Conservation (phyloP, 2,113 vertebrate species). For the Eira barbara region DNA sequence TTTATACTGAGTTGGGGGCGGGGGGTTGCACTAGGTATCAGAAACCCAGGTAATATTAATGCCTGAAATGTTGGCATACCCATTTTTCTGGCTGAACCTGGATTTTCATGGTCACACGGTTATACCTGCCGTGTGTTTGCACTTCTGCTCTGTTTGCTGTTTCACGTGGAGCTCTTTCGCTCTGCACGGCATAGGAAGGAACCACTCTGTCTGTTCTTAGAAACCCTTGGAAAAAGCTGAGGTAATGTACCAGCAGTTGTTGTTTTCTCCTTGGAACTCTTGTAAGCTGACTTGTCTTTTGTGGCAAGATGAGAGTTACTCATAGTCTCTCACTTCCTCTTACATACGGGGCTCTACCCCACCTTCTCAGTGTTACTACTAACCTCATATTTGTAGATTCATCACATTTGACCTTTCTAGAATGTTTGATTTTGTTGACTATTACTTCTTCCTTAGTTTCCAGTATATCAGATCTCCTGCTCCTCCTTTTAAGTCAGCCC, state of each 20-base stretch:
- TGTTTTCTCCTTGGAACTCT: not conserved
- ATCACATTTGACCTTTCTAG: not conserved
- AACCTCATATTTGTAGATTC: not conserved
- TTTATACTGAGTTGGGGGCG: not conserved
- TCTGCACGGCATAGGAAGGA: not conserved
- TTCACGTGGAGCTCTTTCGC: rapidly evolving
- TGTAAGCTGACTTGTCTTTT: not conserved
- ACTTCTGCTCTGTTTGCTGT: not conserved
- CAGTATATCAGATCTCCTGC: no score
- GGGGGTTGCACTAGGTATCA: not conserved
- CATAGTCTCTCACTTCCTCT: not conserved
- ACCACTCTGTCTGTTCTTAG: not conserved
- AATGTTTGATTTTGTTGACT: not conserved
- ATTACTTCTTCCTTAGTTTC: not conserved
- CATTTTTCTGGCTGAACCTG: not conserved
- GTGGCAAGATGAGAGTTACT: not conserved
- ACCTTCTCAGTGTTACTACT: not conserved
- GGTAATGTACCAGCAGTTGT: not conserved
- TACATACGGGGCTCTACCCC: not conserved
- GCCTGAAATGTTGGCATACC: no score
- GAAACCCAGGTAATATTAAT: no score
- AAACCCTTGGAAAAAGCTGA: not conserved
- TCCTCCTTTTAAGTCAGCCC: not conserved
- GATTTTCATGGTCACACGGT: not conserved
- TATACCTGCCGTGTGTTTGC: rapidly evolving